Evolutionary conservation across 2,797 vertebrate genomes (phyloP).

Genomic region (Crax fasciolata): DNA sequence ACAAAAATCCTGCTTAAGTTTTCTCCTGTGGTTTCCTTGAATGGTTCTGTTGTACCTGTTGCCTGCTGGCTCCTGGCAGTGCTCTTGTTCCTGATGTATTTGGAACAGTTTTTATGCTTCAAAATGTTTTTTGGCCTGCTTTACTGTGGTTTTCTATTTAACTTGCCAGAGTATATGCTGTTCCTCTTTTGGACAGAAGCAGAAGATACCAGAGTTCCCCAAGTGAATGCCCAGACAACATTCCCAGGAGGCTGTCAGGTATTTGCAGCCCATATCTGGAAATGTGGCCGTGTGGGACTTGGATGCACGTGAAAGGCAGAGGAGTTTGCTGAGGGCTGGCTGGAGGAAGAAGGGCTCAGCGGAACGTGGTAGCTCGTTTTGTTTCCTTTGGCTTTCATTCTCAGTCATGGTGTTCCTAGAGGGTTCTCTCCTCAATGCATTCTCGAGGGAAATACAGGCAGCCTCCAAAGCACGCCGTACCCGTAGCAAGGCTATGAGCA

Average conservation of each 20-base stretch:
- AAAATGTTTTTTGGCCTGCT: background rate
- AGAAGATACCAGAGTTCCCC: conserved; percentile 16
- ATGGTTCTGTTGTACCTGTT: background rate
- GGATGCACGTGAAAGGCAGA: background rate
- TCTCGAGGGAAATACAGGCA: background rate
- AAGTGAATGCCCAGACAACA: background rate
- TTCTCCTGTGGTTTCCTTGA: conserved; percentile 8
- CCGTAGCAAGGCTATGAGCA: background rate
- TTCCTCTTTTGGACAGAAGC: conserved; percentile 1
- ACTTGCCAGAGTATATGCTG: background rate
- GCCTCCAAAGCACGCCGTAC: background rate
- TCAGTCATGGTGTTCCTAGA: background rate
- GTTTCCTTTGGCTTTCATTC: background rate
- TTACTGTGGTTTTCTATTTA: conserved; percentile 15
- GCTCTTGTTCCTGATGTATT: background rate
- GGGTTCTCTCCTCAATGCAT: background rate
- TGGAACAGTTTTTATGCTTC: background rate
- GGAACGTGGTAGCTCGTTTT: background rate
- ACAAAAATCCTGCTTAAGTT: background rate
- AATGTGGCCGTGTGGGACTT: background rate
- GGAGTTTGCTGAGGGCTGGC: background rate
- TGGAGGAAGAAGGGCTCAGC: background rate
- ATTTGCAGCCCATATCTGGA: background rate
- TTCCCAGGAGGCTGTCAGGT: background rate
- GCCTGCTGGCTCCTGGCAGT: conserved; percentile 8